Percentiles rank a stretch among this genome's conserved stretches.
Conservation (phyloP, 2,888 invertebrate genomes). For the Dilophus febrilis region DNA sequence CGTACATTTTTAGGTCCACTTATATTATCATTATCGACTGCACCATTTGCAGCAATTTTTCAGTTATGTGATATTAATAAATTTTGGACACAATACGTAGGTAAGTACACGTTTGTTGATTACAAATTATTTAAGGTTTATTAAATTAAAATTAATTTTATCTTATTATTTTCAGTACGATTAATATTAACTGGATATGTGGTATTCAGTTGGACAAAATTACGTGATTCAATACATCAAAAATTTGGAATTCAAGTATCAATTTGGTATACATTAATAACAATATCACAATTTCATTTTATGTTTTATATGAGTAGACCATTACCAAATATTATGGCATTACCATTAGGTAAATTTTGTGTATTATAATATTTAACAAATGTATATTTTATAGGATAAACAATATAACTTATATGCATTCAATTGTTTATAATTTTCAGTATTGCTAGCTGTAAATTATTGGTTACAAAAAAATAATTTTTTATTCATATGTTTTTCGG, state of each 20-base stretch:
- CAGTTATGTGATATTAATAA: conserved; percentile 56
- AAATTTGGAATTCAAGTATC: conserved; percentile 63
- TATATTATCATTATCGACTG: conserved; percentile 55
- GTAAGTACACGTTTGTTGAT: too few relatives aligned
- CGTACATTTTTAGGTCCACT: conserved; percentile 89
- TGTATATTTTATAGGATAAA: too few relatives aligned
- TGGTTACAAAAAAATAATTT: conserved; percentile 66
- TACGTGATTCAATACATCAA: conserved; percentile 55
- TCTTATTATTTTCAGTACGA: conserved; percentile 50
- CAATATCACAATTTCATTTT: conserved; percentile 91
- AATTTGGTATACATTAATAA: conserved; percentile 68
- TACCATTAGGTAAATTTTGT: conserved; percentile 61
- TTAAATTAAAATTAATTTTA: too few relatives aligned
- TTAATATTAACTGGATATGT: conserved; percentile 60
- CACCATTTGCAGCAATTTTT: conserved; percentile 54
- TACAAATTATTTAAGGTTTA: too few relatives aligned
- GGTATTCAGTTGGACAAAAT: conserved; percentile 51
- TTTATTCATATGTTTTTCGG: conserved; percentile 68
- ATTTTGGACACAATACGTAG: conserved; percentile 77
- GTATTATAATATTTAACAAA: too few relatives aligned
- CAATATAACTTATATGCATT: too few relatives aligned
- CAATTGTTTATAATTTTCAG: too few relatives aligned
- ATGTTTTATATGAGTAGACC: conserved; percentile 92
- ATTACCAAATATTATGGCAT: conserved; percentile 85
- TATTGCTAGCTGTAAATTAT: conserved; percentile 64